Percentiles rank a stretch among this genome's conserved stretches.
These are phyloP conservation scores for Aricia agestis DNA, from an alignment of 1,140 invertebrate genomes.

Conservation along the genomic window DNA sequence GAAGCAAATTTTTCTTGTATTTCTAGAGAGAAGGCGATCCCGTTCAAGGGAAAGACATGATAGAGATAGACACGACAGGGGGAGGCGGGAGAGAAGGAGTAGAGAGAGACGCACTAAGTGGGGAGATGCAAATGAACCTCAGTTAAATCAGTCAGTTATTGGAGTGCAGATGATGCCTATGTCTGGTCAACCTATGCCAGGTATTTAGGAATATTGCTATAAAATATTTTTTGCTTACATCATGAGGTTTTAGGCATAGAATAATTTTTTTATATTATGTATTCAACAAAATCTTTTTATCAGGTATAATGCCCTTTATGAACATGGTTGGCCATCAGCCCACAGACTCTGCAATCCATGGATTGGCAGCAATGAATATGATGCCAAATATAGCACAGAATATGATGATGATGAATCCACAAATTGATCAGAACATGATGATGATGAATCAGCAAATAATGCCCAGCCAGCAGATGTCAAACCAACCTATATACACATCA, in stretches of 20 bases:
- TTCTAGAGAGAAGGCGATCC: conserved; percentile 9
- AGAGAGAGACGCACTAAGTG: conserved; percentile 26
- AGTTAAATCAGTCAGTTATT: background rate
- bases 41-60: conserved; percentile 32
- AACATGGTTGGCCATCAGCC: conserved; percentile 31
- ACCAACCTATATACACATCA: conserved; percentile 40
- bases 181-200: conserved; percentile 13
- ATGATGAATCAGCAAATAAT: conserved; percentile 46
- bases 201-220: conserved; percentile 34
- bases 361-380: conserved; percentile 29
- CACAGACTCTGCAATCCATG: conserved; percentile 37
- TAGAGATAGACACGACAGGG: conserved; percentile 29
- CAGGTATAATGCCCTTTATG: conserved; percentile 39
- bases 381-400: conserved; percentile 30
- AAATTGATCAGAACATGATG: conserved; percentile 48
- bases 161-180: conserved; percentile 11
- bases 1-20: background rate
- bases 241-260: background rate
- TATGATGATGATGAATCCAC: conserved; percentile 40
- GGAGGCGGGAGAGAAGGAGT: conserved; percentile 23
- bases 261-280: background rate
- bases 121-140: conserved; percentile 13
- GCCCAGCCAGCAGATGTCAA: conserved; percentile 26
- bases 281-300: background rate
- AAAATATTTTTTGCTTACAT: conserved; percentile 27